Evolutionary conservation across 2,888 invertebrate species (phyloP).

Genomic region (Zaprionus lineosus): DNA sequence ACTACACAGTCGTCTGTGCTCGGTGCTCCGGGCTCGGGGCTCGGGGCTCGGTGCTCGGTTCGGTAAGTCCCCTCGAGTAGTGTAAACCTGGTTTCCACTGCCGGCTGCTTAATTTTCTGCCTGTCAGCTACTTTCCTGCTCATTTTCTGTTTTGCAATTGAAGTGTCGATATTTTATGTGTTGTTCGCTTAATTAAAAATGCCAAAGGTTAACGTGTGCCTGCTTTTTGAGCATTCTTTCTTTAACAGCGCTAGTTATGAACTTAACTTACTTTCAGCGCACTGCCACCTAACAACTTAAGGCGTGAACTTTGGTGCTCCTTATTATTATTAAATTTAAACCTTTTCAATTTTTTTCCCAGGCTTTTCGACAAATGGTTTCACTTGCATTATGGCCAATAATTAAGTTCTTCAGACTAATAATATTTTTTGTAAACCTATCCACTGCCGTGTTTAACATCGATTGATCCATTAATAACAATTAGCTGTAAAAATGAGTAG

Average conservation of each 20-base stretch:
- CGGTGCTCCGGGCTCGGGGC: no score
- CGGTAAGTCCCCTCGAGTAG: constrained; percentile 61
- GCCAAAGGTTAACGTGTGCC: constrained; percentile 74
- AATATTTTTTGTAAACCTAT: no score
- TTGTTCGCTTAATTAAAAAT: constrained; percentile 77
- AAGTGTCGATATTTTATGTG: constrained; percentile 77
- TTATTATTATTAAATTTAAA: no score
- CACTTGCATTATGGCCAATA: no score
- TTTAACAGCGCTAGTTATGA: constrained; percentile 52
- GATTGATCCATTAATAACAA: no score
- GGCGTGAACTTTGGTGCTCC: no score
- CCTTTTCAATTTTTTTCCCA: no score
- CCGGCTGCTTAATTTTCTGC: constrained; percentile 64
- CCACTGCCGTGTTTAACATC: no score
- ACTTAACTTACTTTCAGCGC: constrained; percentile 74
- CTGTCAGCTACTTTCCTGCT: constrained; percentile 43
- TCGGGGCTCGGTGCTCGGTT: constrained; percentile 69
- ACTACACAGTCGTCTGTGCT: constrained; percentile 74
- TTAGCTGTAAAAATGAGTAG: no score
- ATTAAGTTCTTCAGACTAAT: no score
- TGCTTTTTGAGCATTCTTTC: not conserved
- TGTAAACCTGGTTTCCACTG: constrained; percentile 22
- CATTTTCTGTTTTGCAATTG: constrained; percentile 59
- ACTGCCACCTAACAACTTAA: no score
- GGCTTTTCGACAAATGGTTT: no score